A percentile compares a stretch with the other conserved stretches of the same genome.
Conservation (phyloP, 1,140 invertebrate species). For the Pemphigus obesinymphae region DNA sequence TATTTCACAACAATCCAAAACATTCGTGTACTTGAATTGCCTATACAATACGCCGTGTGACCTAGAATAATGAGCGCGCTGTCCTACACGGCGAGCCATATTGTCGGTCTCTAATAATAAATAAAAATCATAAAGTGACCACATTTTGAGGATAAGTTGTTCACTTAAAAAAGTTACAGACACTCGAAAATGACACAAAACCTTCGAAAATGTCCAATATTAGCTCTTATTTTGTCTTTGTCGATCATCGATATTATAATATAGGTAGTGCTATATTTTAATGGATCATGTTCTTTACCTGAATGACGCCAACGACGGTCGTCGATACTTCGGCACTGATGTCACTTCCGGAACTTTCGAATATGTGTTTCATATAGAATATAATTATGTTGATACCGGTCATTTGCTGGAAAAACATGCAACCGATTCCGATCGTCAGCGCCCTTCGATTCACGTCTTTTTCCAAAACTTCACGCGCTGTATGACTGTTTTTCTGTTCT, state of each 20-base stretch:
- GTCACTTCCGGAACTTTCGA: slow-evolving; percentile 58
- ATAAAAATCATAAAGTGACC: too few species aligned
- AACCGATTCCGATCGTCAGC: slow-evolving; percentile 64
- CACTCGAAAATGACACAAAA: too few species aligned
- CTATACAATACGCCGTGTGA: slow-evolving; percentile 20
- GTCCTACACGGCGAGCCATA: too few species aligned
- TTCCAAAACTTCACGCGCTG: slow-evolving; percentile 7
- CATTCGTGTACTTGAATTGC: slow-evolving; percentile 10
- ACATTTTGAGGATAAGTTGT: too few species aligned
- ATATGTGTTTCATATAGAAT: slow-evolving; percentile 72
- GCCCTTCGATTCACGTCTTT: slow-evolving; percentile 51
- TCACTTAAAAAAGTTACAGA: too few species aligned
- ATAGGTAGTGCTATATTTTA: neutral
- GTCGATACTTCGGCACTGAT: slow-evolving; percentile 58
- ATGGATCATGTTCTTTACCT: slow-evolving; percentile 56
- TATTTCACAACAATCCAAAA: neutral
- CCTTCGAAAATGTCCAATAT: too few species aligned
- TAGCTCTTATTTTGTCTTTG: too few species aligned
- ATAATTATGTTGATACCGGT: slow-evolving; percentile 83
- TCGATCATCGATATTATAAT: too few species aligned
- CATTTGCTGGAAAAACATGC: slow-evolving; percentile 83
- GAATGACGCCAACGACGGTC: slow-evolving; percentile 73
- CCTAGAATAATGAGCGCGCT: neutral
- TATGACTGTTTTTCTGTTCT: neutral
- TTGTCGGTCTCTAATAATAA: too few species aligned